Percentiles rank a stretch among this genome's conserved stretches.
Conservation (phyloP, 2,113 vertebrate species). For the Ceyx margarethae region DNA sequence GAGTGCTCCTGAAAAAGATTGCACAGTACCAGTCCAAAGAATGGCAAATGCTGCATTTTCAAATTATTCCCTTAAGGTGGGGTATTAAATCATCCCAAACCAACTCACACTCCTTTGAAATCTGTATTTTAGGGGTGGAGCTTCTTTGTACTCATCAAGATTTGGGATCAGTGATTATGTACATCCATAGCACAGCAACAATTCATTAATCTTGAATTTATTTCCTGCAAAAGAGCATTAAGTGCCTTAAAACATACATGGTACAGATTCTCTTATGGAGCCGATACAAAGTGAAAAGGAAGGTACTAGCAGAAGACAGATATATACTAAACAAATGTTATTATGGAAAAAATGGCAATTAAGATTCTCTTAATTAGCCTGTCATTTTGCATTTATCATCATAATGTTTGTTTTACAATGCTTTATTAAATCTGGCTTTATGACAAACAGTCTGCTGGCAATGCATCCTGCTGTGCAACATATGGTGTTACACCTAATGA, state of each 20-base stretch:
- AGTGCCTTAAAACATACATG: constrained; percentile 9
- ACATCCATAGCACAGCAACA: background rate
- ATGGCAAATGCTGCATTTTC: background rate
- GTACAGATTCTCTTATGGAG: background rate
- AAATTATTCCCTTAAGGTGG: background rate
- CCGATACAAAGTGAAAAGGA: constrained; percentile 31
- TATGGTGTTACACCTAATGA: constrained; percentile 81
- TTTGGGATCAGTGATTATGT: background rate
- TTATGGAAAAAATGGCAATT: constrained; percentile 78
- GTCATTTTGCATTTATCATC: constrained; percentile 83
- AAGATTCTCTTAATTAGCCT: constrained; percentile 81
- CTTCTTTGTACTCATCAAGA: background rate
- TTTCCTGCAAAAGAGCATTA: constrained; percentile 4
- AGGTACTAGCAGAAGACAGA: constrained; percentile 63
- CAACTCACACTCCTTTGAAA: background rate
- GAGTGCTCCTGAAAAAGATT: background rate
- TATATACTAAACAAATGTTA: constrained; percentile 70
- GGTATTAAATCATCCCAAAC: background rate
- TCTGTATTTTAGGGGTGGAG: background rate
- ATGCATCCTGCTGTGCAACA: constrained; percentile 76
- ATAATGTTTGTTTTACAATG: constrained; percentile 83
- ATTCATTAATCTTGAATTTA: constrained; percentile 51
- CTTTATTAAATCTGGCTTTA: constrained; percentile 84
- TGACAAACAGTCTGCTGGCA: constrained; percentile 80
- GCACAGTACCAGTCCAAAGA: background rate